Base-by-base conservation (phyloP, 1,140 invertebrate genomes). In the Cyclargus thomasi region DNA sequence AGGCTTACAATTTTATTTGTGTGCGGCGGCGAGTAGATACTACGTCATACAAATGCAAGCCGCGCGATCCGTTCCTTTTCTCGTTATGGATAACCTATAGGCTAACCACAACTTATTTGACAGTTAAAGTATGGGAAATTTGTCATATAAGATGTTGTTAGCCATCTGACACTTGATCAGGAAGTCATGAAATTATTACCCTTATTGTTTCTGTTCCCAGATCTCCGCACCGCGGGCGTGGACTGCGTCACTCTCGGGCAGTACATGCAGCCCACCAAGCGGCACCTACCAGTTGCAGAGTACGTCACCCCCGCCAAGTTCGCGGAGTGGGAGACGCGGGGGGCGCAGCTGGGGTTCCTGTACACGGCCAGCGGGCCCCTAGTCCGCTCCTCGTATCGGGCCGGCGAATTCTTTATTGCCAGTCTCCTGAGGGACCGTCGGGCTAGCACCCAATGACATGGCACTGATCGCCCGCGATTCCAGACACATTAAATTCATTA, bases 201-300 rank as follows among this genome's bases (percentile, higher is more conserved):
- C 0, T 29, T 29, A 7, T 8, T 5, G 29, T 29, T 0, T 29
- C 29, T 1, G n/a, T 70, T 68, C 53, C 72, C 79, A 94, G 97
- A 98, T 92, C 87, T 99, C 4, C 91, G 94, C 69, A 82, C 90
- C 17, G 94, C 91, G 36, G 95, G 95, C 23, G 98, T 99, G 0
- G 98, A 99, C 82, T 99, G 98, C 86, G 77, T 99, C 0, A 99
- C 99, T 1, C 90, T 99, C 7, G 99, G 99, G 0, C 99, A 99
- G 85, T 99, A 99, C 85, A 99, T 99, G 98, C 99, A 99, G 86
- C 98, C 99, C 0, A 99, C 98, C 2, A 99, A 99, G 83, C 92
- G 95, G 63, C 99, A 99, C 91, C 91, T 99, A 5, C 98, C 97
- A 92, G 97, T 99, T 0, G 95, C 96, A 63, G 98, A 99, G 87